Conservation (phyloP, 2,113 vertebrate genomes). For the Cyanoramphus novaezelandiae region DNA sequence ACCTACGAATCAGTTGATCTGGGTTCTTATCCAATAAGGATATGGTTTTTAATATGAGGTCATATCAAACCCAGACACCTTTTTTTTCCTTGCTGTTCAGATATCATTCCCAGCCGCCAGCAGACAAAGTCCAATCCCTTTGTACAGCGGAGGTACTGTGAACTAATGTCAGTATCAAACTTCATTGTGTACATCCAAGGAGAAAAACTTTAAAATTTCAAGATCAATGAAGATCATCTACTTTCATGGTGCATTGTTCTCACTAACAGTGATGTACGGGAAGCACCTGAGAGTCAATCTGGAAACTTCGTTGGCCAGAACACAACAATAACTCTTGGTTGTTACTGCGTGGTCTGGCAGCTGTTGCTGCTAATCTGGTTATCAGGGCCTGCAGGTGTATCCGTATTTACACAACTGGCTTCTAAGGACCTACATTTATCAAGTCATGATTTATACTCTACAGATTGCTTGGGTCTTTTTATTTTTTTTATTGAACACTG, state of each 20-base stretch:
- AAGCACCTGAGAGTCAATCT: constrained; percentile 65
- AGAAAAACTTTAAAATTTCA: constrained; percentile 32
- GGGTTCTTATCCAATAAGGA: neutral
- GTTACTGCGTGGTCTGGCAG: constrained; percentile 63
- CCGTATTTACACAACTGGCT: constrained; percentile 68
- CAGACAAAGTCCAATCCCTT: constrained; percentile 1
- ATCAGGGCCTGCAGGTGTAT: constrained; percentile 69
- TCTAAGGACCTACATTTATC: constrained; percentile 66
- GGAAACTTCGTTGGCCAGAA: constrained; percentile 58
- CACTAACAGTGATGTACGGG: constrained; percentile 42
- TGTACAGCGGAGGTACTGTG: neutral
- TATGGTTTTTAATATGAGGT: neutral
- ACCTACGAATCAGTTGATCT: neutral
- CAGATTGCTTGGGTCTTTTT: constrained; percentile 16
- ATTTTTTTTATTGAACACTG: neutral
- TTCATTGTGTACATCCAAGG: neutral
- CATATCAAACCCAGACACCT: constrained; percentile 1
- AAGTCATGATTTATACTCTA: constrained; percentile 53
- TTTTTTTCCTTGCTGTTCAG: neutral
- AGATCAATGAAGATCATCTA: constrained; percentile 39
- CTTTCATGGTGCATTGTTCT: constrained; percentile 62
- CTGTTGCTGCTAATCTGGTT: constrained; percentile 67
- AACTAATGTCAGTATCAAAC: neutral
- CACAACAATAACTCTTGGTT: constrained; percentile 52
- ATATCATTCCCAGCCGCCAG: neutral